Evolutionary conservation across 1,140 invertebrate species (phyloP).

Genomic region (Pectinophora gossypiella): DNA sequence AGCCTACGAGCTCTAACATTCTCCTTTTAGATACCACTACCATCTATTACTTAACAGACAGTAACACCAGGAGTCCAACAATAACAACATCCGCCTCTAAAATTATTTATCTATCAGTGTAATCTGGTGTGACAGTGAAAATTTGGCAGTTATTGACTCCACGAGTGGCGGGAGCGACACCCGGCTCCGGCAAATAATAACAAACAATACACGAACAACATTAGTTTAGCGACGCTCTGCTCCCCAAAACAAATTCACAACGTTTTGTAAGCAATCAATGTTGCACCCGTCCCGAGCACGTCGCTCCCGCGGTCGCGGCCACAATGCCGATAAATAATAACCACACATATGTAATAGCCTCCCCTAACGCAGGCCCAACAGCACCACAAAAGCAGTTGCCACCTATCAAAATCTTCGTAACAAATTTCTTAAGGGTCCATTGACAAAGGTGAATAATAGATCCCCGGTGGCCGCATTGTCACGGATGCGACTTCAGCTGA

Average conservation of each 20-base stretch:
- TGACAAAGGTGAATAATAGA: constrained; percentile 40
- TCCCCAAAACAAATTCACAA: constrained; percentile 50
- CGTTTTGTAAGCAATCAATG: constrained; percentile 38
- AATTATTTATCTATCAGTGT: no score
- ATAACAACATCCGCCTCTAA: no score
- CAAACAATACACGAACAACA: constrained; percentile 33
- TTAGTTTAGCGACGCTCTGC: constrained; percentile 33
- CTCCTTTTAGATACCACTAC: no score
- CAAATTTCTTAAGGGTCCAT: constrained; percentile 64
- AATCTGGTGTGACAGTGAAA: constrained; percentile 12
- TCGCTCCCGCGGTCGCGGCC: neutral
- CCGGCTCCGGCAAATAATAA: constrained; percentile 38
- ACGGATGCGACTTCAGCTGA: constrained; percentile 33
- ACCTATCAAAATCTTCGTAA: constrained; percentile 56
- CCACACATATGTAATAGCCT: constrained; percentile 31
- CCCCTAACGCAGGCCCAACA: neutral
- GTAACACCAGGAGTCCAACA: no score
- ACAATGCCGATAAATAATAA: constrained; percentile 18
- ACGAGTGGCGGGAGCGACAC: constrained; percentile 19
- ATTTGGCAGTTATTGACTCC: constrained; percentile 19
- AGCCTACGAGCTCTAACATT: no score
- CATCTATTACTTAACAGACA: no score
- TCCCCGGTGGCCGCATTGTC: constrained; percentile 48
- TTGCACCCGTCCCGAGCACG: constrained; percentile 16
- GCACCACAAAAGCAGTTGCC: constrained; percentile 36